A percentile compares a stretch with the other conserved stretches of the same genome.
Conservation (phyloP, 2,797 vertebrate species). For the Halcyon chelicuti region DNA sequence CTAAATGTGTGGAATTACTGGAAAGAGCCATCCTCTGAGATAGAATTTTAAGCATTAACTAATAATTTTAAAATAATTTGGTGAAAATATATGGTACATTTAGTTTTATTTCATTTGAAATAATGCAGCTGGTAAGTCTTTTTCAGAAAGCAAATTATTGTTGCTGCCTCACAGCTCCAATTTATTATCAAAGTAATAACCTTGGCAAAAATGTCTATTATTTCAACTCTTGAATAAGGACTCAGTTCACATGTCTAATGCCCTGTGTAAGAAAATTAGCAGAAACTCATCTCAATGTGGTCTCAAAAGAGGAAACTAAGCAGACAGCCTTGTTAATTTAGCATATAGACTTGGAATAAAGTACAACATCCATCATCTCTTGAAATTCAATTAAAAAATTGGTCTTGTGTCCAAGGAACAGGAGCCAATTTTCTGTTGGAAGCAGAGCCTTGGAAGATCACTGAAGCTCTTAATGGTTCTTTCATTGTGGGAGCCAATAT, state of each 20-base stretch:
- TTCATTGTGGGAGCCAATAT: conserved; percentile 77
- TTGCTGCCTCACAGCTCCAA: not conserved
- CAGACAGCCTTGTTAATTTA: conserved; percentile 86
- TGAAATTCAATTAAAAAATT: conserved; percentile 83
- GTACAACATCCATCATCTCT: conserved; percentile 82
- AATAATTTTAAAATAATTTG: not conserved
- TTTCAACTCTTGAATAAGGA: conserved; percentile 51
- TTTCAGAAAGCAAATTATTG: conserved; percentile 20
- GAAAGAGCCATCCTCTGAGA: not conserved
- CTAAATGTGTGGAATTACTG: not conserved
- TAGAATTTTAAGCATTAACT: not conserved
- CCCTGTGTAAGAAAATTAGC: conserved; percentile 74
- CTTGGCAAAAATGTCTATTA: conserved; percentile 51
- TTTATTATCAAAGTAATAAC: conserved; percentile 45
- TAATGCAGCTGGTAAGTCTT: not conserved
- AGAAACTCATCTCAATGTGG: conserved; percentile 70
- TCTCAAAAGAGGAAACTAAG: conserved; percentile 77
- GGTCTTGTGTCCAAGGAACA: conserved; percentile 75
- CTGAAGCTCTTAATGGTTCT: conserved; percentile 78
- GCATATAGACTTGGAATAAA: conserved; percentile 82
- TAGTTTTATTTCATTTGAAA: conserved; percentile 22
- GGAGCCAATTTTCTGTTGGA: conserved; percentile 75
- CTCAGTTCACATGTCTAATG: conserved; percentile 60
- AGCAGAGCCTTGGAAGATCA: conserved; percentile 75
- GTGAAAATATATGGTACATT: not conserved